phyloP scores from a whole-genome alignment of 2,113 vertebrate species.

The Raphicerus campestris region DNA sequence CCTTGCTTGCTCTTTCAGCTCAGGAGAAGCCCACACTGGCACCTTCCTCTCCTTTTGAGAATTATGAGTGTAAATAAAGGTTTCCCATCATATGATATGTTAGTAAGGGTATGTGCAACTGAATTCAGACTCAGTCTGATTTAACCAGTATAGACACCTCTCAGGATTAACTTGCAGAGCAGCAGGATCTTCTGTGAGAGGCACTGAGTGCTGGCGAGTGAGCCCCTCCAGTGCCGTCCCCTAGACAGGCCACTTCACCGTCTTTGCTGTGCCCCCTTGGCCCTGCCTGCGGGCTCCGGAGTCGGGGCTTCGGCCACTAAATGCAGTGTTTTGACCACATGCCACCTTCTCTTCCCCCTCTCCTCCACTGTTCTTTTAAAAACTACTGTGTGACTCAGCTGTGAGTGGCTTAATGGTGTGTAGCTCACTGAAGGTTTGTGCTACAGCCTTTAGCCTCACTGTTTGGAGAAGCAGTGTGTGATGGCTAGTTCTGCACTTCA shows the following conservation, averaged over 20 bases:
- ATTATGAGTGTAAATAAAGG: background rate
- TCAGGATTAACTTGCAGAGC: background rate
- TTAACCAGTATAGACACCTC: background rate
- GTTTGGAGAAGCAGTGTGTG: background rate
- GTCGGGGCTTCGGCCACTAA: background rate
- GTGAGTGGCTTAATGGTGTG: background rate
- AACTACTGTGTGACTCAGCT: background rate
- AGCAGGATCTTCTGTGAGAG: background rate
- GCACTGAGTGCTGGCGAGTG: background rate
- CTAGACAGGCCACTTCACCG: background rate
- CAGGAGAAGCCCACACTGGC: background rate
- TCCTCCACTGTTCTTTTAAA: background rate
- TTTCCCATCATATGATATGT: background rate
- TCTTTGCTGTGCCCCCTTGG: background rate
- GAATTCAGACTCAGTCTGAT: background rate
- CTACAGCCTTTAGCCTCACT: background rate
- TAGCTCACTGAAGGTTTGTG: background rate
- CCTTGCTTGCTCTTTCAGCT: background rate
- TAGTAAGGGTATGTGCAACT: background rate
- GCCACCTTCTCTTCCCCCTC: background rate
- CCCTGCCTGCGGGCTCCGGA: background rate
- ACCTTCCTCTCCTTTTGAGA: background rate
- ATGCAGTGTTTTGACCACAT: background rate
- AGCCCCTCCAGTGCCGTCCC: rapidly evolving
- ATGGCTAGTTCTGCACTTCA: background rate